Evolutionary conservation across 2,113 vertebrate species (phyloP).

Genomic region (Megaceryle torquata): DNA sequence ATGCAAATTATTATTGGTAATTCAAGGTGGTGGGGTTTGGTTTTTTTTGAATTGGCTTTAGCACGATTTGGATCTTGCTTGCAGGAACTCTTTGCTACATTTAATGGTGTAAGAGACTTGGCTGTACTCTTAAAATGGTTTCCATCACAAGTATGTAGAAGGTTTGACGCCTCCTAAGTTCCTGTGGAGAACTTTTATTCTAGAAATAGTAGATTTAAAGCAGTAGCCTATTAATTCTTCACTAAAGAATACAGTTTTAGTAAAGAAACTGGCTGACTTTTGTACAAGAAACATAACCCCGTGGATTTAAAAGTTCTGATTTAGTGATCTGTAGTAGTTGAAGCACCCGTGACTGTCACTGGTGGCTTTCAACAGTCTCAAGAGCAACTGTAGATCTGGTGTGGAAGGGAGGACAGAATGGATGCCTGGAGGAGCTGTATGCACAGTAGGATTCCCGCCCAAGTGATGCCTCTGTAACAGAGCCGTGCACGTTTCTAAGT

Average conservation of each 20-base stretch:
- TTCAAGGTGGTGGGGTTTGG: not conserved
- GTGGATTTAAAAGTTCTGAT: not conserved
- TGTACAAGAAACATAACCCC: not conserved
- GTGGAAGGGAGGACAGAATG: not conserved
- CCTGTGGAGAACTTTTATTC: not conserved
- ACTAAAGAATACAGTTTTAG: not conserved
- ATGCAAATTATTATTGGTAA: conserved; percentile 11
- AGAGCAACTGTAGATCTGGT: not conserved
- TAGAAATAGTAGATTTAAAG: not conserved
- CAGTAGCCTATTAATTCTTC: not conserved
- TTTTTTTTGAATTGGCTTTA: not conserved
- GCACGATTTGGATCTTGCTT: not conserved
- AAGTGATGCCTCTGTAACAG: not conserved
- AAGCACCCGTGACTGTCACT: not conserved
- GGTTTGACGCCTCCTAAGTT: not conserved
- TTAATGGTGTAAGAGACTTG: not conserved
- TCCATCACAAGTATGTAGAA: not conserved
- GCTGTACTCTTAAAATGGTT: not conserved
- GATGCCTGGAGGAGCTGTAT: fast-evolving
- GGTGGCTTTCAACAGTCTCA: not conserved
- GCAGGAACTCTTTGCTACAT: not conserved
- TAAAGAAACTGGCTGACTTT: not conserved
- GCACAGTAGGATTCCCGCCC: not conserved
- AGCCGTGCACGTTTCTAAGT: not conserved
- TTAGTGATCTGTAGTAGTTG: not conserved